phyloP scores from a whole-genome alignment of 1,140 invertebrate species.

The Onthophagus taurus region DNA sequence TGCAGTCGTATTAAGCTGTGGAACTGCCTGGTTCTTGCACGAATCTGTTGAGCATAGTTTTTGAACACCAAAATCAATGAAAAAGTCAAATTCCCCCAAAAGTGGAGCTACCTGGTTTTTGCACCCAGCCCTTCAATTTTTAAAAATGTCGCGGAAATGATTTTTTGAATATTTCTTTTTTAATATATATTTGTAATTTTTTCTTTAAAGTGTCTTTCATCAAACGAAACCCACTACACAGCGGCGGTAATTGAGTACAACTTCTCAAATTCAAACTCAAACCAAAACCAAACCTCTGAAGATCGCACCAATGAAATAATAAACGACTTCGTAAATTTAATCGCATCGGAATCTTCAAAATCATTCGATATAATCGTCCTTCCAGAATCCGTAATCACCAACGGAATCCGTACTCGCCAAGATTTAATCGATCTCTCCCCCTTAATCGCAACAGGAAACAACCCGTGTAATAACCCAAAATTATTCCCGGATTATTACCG shows the following conservation, averaged over 20 bases:
- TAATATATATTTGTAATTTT: too few relatives aligned
- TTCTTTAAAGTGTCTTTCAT: background rate
- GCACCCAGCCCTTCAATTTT: too few relatives aligned
- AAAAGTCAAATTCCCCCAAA: too few relatives aligned
- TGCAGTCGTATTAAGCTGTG: too few relatives aligned
- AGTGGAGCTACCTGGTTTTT: too few relatives aligned
- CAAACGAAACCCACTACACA: constrained; percentile 3
- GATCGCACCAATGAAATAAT: constrained; percentile 6
- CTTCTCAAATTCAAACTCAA: background rate
- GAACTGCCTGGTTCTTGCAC: too few relatives aligned
- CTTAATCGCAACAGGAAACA: constrained; percentile 21
- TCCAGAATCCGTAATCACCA: constrained; percentile 52
- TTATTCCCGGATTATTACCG: constrained; percentile 34
- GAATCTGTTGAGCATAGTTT: too few relatives aligned
- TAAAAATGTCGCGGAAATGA: too few relatives aligned
- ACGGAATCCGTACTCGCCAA: background rate
- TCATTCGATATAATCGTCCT: constrained; percentile 70
- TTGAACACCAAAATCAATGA: too few relatives aligned
- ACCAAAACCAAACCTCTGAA: background rate
- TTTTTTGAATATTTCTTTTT: too few relatives aligned
- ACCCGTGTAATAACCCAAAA: background rate
- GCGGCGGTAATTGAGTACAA: constrained; percentile 17
- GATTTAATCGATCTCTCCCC: constrained; percentile 5
- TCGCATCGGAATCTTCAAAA: constrained; percentile 36
- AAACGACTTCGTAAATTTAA: constrained; percentile 8